Evolutionary conservation across 2,797 vertebrate genomes (phyloP).

Genomic region (Malurus splendens): DNA sequence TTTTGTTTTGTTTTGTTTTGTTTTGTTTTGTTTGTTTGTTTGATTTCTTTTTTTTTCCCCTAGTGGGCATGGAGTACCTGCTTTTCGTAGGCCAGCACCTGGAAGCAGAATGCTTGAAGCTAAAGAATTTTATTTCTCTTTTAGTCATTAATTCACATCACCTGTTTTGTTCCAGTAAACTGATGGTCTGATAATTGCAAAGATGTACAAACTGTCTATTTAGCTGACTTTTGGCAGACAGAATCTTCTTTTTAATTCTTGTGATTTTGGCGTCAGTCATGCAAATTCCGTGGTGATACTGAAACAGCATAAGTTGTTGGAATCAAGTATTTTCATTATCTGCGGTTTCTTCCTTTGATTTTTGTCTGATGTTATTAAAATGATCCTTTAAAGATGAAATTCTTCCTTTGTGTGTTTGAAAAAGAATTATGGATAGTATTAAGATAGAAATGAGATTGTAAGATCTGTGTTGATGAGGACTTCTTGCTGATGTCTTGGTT

Average conservation of each 20-base stretch:
- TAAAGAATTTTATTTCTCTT: neutral
- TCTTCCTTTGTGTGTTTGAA: neutral
- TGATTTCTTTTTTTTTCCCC: neutral
- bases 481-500: neutral
- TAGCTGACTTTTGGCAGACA: neutral
- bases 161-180: neutral
- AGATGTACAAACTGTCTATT: neutral
- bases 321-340: neutral
- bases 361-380: neutral
- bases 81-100: neutral
- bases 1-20: accelerated
- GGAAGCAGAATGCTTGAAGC: neutral
- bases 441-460: neutral
- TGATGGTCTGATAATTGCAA: neutral
- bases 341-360: neutral
- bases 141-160: neutral
- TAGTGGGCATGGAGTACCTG: neutral
- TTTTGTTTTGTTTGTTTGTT: neutral
- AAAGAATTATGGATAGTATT: neutral
- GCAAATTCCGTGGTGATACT: neutral
- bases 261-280: neutral
- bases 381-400: neutral
- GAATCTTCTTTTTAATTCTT: neutral
- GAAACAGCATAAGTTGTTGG: neutral
- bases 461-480: neutral